These are phyloP conservation scores for Phaenicophaeus curvirostris DNA, from an alignment of 2,797 vertebrate genomes.

Conservation along the genomic window DNA sequence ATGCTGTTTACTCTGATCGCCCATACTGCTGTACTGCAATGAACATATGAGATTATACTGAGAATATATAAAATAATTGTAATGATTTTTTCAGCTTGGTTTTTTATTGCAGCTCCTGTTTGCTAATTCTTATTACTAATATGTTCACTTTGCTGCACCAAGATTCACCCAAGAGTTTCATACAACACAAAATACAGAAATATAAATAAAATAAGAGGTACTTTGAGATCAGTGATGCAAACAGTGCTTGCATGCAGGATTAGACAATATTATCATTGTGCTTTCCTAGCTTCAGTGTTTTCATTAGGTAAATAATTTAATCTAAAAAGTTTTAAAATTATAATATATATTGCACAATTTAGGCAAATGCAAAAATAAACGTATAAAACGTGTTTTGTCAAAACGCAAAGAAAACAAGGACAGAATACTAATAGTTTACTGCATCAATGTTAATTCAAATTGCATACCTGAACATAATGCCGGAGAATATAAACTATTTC, in stretches of 20 bases:
- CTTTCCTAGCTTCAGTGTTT: not conserved
- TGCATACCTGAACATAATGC: constrained; percentile 90
- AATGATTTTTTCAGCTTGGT: not conserved
- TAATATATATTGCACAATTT: not conserved
- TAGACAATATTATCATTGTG: not conserved
- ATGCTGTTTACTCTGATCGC: not conserved
- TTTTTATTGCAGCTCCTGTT: not conserved
- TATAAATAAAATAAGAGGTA: not conserved
- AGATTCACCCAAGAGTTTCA: rapidly evolving
- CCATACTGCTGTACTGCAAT: not conserved
- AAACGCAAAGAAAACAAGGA: not conserved
- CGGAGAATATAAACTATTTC: constrained; percentile 90
- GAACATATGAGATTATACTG: not conserved
- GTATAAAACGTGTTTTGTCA: not conserved
- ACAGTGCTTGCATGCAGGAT: not conserved
- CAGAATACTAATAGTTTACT: not conserved
- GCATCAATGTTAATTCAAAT: not conserved
- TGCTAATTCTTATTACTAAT: not conserved
- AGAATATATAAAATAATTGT: not conserved
- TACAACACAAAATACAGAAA: not conserved
- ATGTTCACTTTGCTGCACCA: not conserved
- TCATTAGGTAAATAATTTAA: not conserved
- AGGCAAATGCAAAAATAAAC: not conserved
- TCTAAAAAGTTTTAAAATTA: not conserved
- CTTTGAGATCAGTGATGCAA: not conserved